Base-by-base conservation (phyloP, 92 coral and sea anemone genomes). In the Meandrina meandrites region DNA sequence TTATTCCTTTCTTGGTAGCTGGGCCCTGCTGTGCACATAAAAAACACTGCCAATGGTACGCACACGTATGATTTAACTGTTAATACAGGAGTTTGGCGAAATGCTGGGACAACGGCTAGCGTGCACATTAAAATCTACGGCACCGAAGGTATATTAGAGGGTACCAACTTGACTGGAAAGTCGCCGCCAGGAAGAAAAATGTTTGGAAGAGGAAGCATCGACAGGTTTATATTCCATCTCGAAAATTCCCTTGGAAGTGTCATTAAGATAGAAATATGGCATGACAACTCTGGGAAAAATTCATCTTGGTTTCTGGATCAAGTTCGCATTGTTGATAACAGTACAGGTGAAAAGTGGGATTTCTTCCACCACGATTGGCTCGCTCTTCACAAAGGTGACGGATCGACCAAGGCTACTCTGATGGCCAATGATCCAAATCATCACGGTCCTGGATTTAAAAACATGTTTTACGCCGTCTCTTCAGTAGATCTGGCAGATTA, bases 41-140 rank as follows among this genome's bases (percentile, higher is more conserved):
- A 71, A 35, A 21, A 8, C 36, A 13, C 68, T 8, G 34, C 75
- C 36, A 84, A 80, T 32, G 89, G 86, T 58, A 90, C 89, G 15
- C 86, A 81, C 54, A 40, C 78, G 7, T 94, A 94, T 86, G 91
- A 92, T 35, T 84, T 94, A 37, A 86, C 98, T 1, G 53, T 92
- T 30, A 90, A 87, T 19, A 94, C 98, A 9, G 98, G 95, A 8
- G 93, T 94, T 86, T 94, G 98, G 98, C 78, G 90, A 80, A 91
- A 94, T 35, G 93, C 91, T 71, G 95, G 98, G 4, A 90, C 98
- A 0, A 92, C 98, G 4, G 94, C 98, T 13, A 94, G 91, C 51
- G 94, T 94, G 37, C 91, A 90, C 14, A 64, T 92, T 74, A 79
- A 81, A 70, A 88, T 92, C 21, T 92, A 86, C 50, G 98, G 98